phyloP scores from a whole-genome alignment of 2,888 invertebrate genomes.

The Heliconius charithonia region DNA sequence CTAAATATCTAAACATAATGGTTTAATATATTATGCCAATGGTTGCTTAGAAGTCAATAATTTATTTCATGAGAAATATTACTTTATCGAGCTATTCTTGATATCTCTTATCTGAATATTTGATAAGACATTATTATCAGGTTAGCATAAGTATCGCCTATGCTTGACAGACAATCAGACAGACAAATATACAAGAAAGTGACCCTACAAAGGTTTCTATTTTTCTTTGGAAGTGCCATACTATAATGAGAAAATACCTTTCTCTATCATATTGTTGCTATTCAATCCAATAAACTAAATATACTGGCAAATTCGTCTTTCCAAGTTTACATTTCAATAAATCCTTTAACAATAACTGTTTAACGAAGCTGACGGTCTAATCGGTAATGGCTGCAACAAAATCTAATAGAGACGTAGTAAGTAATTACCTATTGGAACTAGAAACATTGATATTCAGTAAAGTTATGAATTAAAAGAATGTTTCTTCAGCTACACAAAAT shows the following conservation, averaged over 20 bases:
- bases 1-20: neutral
- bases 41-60: neutral
- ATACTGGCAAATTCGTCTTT: neutral
- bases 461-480: neutral
- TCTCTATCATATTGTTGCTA: neutral
- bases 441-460: neutral
- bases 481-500: neutral
- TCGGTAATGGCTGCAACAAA: neutral
- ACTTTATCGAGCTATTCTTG: neutral
- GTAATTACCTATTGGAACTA: constrained; percentile 5
- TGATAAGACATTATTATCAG: no score
- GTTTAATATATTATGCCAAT: neutral
- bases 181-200: no score
- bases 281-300: neutral
- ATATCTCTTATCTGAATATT: no score
- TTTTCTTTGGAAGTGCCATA: neutral
- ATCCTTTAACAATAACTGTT: constrained; percentile 15
- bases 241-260: neutral
- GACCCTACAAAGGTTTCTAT: no score
- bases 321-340: neutral
- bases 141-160: no score
- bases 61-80: neutral
- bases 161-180: neutral
- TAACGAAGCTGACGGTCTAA: constrained; percentile 4
- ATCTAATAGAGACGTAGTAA: neutral